Conservation (phyloP, 2,113 vertebrate genomes). For the Parus major region DNA sequence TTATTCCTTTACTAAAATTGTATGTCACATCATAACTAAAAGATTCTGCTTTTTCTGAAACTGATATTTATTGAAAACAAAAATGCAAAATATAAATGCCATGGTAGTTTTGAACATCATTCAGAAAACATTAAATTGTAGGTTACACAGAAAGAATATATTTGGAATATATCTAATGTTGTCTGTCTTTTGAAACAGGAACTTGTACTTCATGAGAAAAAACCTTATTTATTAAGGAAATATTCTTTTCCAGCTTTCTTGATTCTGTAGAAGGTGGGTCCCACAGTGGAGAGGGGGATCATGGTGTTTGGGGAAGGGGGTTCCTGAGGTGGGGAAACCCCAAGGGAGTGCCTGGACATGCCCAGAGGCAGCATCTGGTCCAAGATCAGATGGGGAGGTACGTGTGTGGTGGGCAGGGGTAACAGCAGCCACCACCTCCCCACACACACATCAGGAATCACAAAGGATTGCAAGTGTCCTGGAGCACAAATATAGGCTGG, state of each 20-base stretch:
- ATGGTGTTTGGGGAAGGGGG: accelerated
- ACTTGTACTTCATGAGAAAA: background rate
- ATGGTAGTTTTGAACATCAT: background rate
- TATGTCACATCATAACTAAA: background rate
- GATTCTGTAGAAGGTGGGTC: background rate
- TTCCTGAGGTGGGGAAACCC: background rate
- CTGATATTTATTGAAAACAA: background rate
- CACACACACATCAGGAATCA: background rate
- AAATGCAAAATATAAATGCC: background rate
- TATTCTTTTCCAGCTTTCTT: background rate
- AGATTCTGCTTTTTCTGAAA: background rate
- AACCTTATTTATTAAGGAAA: background rate
- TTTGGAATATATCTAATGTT: background rate
- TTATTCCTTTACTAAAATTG: background rate
- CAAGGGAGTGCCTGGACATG: background rate
- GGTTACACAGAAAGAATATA: background rate
- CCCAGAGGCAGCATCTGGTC: background rate
- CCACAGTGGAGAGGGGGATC: background rate
- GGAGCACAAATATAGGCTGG: background rate
- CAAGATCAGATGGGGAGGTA: background rate
- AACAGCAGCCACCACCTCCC: background rate
- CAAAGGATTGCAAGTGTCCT: background rate
- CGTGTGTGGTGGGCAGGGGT: background rate
- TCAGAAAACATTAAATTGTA: background rate
- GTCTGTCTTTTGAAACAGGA: background rate